phyloP scores from a whole-genome alignment of 2,888 invertebrate species.

The Leptinotarsa tumamoca region DNA sequence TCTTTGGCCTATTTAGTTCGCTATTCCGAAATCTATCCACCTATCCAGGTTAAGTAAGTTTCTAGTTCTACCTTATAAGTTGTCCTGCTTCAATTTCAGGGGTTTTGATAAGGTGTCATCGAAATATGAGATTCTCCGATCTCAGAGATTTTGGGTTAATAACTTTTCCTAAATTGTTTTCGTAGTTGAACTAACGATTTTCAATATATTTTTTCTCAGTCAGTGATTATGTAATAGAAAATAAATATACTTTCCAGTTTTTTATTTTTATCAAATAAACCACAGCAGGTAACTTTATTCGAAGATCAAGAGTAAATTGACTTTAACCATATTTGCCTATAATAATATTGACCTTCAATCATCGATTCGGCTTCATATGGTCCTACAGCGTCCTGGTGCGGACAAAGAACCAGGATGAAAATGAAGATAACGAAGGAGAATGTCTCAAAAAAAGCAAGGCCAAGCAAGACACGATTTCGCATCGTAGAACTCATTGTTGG shows the following conservation, averaged over 20 bases:
- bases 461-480: slow-evolving; percentile 24
- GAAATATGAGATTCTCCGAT: too few relatives aligned
- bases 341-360: slow-evolving; percentile 19
- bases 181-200: too few relatives aligned
- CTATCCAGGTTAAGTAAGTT: not conserved
- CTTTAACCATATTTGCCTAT: not conserved
- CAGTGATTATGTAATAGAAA: too few relatives aligned
- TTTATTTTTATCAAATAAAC: too few relatives aligned
- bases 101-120: too few relatives aligned
- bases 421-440: slow-evolving; percentile 14
- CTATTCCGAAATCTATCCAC: too few relatives aligned
- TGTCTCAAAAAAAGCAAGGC: slow-evolving; percentile 25
- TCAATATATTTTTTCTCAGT: too few relatives aligned
- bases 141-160: too few relatives aligned
- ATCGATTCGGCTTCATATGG: not conserved
- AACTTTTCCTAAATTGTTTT: too few relatives aligned
- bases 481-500: slow-evolving; percentile 19
- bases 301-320: not conserved
- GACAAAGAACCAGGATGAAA: slow-evolving; percentile 18
- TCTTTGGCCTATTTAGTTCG: too few relatives aligned
- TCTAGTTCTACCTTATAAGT: not conserved
- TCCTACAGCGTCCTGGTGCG: not conserved
- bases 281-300: not conserved
- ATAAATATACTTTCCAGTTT: too few relatives aligned
- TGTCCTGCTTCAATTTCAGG: not conserved